Conservation (phyloP, 2,113 vertebrate species). For the Collichthys lucidus region DNA sequence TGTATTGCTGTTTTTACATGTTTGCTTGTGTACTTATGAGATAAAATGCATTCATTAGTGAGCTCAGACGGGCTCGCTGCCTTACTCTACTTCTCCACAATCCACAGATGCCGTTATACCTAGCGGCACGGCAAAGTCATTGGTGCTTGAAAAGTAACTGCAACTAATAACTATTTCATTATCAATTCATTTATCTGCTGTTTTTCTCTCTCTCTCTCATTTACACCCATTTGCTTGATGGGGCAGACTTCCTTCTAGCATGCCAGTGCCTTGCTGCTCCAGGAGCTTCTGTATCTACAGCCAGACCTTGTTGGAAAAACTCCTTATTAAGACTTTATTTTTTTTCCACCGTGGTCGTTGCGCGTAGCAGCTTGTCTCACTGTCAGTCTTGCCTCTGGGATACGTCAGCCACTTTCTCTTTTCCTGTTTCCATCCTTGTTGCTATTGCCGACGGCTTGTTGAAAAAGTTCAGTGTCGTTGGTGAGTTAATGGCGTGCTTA, state of each 20-base stretch:
- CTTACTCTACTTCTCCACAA: background rate
- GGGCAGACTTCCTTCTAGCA: background rate
- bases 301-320: slow-evolving; percentile 11
- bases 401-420: slow-evolving; percentile 42
- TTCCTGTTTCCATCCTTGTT: slow-evolving; percentile 66
- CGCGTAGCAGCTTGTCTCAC: slow-evolving; percentile 1
- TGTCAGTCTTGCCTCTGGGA: slow-evolving; percentile 19
- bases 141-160: background rate
- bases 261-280: background rate
- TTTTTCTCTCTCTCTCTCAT: background rate
- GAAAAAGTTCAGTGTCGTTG: slow-evolving; percentile 32
- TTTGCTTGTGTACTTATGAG: background rate
- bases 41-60: background rate
- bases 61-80: background rate
- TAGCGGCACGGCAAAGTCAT: background rate
- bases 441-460: slow-evolving; percentile 28
- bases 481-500: slow-evolving; percentile 10
- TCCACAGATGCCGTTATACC: background rate
- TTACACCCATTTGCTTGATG: background rate
- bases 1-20: no score
- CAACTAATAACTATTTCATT: background rate
- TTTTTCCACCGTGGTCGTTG: background rate
- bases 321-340: slow-evolving; percentile 8
- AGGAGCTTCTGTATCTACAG: background rate
- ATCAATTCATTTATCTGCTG: background rate